phyloP scores from a whole-genome alignment of 2,797 vertebrate genomes.

The Podarcis siculus region DNA sequence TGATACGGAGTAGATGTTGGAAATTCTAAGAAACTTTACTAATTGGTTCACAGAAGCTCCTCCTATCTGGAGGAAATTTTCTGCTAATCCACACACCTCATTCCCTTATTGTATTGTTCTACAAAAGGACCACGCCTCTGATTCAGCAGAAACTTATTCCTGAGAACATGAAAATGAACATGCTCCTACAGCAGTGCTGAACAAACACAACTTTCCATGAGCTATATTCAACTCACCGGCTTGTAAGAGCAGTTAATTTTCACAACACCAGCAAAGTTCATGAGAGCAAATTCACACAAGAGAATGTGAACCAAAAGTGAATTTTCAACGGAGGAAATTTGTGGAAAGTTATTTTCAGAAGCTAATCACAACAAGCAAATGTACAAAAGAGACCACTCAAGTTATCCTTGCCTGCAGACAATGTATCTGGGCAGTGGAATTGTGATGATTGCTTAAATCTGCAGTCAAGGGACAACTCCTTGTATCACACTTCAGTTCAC shows the following conservation, averaged over 20 bases:
- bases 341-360: background rate
- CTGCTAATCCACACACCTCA: too few relatives aligned
- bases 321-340: too few relatives aligned
- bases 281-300: too few relatives aligned
- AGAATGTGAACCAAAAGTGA: too few relatives aligned
- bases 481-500: background rate
- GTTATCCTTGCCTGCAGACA: background rate
- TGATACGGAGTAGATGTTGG: too few relatives aligned
- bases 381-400: background rate
- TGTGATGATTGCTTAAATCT: background rate
- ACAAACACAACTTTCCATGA: background rate
- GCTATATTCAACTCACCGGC: background rate
- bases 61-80: too few relatives aligned
- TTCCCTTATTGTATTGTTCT: too few relatives aligned
- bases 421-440: too few relatives aligned
- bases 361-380: background rate
- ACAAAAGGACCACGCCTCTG: too few relatives aligned
- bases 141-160: too few relatives aligned
- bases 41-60: too few relatives aligned
- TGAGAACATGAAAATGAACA: background rate
- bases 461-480: background rate
- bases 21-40: too few relatives aligned
- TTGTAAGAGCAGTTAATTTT: slow-evolving; percentile 18
- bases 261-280: slow-evolving; percentile 18
- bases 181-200: background rate